Conservation (phyloP, 2,888 invertebrate genomes). For the Aspidiotus rigidus region DNA sequence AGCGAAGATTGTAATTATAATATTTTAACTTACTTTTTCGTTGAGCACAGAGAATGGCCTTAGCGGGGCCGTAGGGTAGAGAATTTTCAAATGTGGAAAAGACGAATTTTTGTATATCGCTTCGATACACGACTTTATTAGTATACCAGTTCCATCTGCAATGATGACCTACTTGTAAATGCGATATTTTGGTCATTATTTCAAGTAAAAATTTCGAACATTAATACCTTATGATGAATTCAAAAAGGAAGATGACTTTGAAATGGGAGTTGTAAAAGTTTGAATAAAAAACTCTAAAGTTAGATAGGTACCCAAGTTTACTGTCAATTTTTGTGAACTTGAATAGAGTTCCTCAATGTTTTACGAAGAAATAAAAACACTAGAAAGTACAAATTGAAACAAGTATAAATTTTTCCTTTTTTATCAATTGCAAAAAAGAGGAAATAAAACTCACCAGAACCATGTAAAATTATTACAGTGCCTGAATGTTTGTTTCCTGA, state of each 20-base stretch:
- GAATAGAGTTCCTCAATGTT: not conserved
- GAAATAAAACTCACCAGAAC: constrained; percentile 50
- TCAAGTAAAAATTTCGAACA: no score
- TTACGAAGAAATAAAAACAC: not conserved
- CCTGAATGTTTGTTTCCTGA: constrained; percentile 43
- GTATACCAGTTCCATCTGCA: constrained; percentile 55
- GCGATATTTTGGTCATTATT: no score
- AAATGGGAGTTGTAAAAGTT: no score
- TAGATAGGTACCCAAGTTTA: no score
- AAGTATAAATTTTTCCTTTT: no score
- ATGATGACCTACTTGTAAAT: constrained; percentile 24
- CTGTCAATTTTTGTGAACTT: no score
- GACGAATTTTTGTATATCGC: constrained; percentile 49
- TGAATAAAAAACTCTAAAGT: no score
- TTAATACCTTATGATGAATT: no score
- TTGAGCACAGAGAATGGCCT: constrained; percentile 60
- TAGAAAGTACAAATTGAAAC: constrained; percentile 14
- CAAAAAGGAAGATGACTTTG: no score
- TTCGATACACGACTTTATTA: constrained; percentile 53
- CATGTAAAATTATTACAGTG: constrained; percentile 59
- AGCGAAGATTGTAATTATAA: no score
- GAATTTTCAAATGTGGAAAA: constrained; percentile 64
- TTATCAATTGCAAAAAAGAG: no score
- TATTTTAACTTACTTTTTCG: constrained; percentile 47
- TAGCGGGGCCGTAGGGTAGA: constrained; percentile 69